These are phyloP conservation scores for Spodoptera picta DNA, from an alignment of 2,888 invertebrate genomes.

Conservation along the genomic window DNA sequence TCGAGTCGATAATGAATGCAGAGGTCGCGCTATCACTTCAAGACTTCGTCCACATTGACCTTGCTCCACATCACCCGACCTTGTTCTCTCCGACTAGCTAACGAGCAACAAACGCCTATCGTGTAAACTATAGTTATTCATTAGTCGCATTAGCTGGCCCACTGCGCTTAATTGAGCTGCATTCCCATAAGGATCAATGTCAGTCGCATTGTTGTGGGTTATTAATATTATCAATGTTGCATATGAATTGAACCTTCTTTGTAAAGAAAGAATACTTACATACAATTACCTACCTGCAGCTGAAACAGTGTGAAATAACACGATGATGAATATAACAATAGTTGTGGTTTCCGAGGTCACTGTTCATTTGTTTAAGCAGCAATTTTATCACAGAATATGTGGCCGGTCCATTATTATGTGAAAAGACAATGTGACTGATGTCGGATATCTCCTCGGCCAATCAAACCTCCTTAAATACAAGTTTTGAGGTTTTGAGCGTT, in stretches of 20 bases:
- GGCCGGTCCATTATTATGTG: conserved; percentile 4
- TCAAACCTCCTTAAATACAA: conserved; percentile 13
- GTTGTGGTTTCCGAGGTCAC: conserved; percentile 16
- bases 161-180: conserved; percentile 75
- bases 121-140: conserved; percentile 67
- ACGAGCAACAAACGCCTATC: conserved; percentile 74
- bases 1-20: conserved; percentile 76
- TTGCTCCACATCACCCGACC: conserved; percentile 83
- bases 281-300: background rate
- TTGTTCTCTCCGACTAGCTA: conserved; percentile 78
- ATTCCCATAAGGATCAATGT: conserved; percentile 72
- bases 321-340: conserved; percentile 10
- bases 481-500: conserved; percentile 4
- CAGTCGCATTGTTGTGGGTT: conserved; percentile 52
- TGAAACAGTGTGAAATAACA: background rate
- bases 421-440: conserved; percentile 19
- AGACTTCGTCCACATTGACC: conserved; percentile 80
- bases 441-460: conserved; percentile 8
- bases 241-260: conserved; percentile 22
- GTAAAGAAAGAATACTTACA: conserved; percentile 13
- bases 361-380: conserved; percentile 17
- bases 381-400: conserved; percentile 14
- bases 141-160: conserved; percentile 75
- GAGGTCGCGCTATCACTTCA: conserved; percentile 85
- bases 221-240: conserved; percentile 48